These are phyloP conservation scores for Thalassaphorura encarpata DNA, from an alignment of 1,140 invertebrate genomes.

Conservation along the genomic window DNA sequence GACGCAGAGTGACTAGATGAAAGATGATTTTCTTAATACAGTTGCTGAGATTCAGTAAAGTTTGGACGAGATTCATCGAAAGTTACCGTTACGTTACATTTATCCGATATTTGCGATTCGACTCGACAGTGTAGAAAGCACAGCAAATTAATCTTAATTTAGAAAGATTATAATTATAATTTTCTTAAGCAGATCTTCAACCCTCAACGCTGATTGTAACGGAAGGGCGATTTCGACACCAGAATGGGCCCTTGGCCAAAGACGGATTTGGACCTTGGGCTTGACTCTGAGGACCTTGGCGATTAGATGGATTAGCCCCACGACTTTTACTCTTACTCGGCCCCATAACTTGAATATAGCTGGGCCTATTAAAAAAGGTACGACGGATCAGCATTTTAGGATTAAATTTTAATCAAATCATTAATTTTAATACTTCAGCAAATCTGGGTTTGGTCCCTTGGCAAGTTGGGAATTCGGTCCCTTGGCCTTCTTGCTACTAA, in stretches of 20 bases:
- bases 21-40: too few species aligned
- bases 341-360: constrained; percentile 17
- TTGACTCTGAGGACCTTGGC: constrained; percentile 8
- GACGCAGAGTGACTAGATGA: too few species aligned
- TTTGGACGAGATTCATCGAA: too few species aligned
- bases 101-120: too few species aligned
- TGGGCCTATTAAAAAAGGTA: constrained; percentile 12
- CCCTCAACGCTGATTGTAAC: too few species aligned
- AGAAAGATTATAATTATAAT: too few species aligned
- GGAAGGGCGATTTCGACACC: not conserved
- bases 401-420: not conserved
- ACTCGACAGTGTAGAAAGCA: too few species aligned
- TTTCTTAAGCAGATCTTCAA: too few species aligned
- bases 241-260: constrained; percentile 18
- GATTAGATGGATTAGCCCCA: constrained; percentile 17
- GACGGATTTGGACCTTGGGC: constrained; percentile 28
- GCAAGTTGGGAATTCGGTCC: constrained; percentile 23
- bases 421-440: constrained; percentile 6
- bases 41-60: too few species aligned
- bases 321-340: constrained; percentile 6
- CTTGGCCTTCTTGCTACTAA: constrained; percentile 15
- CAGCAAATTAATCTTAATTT: too few species aligned
- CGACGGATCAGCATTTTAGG: not conserved
- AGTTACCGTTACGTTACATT: too few species aligned
- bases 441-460: constrained; percentile 22